Percentiles rank a stretch among this genome's conserved stretches.
Evolutionary conservation across 2,888 invertebrate species (phyloP).

Genomic region (Patella ulyssiponensis): DNA sequence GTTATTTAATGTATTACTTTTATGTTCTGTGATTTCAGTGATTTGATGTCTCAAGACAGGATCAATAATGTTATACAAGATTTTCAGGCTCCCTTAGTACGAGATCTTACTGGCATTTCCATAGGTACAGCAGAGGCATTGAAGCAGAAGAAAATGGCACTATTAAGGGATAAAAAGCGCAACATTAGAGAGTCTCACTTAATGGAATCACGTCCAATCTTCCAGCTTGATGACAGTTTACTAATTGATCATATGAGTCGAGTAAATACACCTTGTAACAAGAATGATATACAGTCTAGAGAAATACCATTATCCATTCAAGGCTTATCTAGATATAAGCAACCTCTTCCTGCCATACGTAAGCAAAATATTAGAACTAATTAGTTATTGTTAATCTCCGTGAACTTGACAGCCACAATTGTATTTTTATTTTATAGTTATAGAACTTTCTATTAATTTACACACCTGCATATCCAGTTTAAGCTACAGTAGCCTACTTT

Average conservation of each 20-base stretch:
- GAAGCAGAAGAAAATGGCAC: conserved; percentile 56
- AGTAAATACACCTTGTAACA: conserved; percentile 19
- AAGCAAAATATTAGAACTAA: not conserved
- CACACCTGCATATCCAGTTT: no score
- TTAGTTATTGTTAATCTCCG: not conserved
- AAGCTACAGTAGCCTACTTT: no score
- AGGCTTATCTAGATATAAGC: conserved; percentile 47
- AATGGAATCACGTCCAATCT: conserved; percentile 53
- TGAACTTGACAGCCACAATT: not conserved
- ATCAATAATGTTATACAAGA: conserved; percentile 49
- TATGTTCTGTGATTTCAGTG: conserved; percentile 41
- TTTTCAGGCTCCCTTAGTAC: conserved; percentile 45
- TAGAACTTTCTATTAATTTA: no score
- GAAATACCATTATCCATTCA: conserved; percentile 44
- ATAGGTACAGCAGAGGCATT: conserved; percentile 53
- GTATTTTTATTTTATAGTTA: not conserved
- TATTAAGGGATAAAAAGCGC: conserved; percentile 42
- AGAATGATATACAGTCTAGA: conserved; percentile 48
- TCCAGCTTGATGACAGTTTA: conserved; percentile 52
- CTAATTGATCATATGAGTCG: not conserved
- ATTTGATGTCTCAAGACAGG: conserved; percentile 53
- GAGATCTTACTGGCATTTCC: conserved; percentile 47
- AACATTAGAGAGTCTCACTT: conserved; percentile 48
- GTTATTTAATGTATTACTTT: not conserved
- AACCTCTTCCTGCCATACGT: conserved; percentile 51